These are phyloP conservation scores for Agonopterix arenella DNA, from an alignment of 2,888 invertebrate species.

Conservation along the genomic window DNA sequence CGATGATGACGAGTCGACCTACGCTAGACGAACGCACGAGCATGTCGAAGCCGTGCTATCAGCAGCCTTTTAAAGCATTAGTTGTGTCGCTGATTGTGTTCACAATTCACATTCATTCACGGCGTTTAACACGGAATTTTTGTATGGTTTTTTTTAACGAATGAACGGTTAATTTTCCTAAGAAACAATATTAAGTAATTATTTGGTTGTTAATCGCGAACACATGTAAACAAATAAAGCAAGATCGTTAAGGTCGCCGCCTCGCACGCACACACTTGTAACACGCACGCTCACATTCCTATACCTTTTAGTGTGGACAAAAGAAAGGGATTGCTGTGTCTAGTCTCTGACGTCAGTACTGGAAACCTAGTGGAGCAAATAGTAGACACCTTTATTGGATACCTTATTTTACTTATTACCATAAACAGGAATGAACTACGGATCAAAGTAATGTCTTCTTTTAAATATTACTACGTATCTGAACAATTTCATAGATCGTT, in stretches of 20 bases:
- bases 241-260: slow-evolving; percentile 31
- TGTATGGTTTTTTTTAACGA: slow-evolving; percentile 3
- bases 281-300: slow-evolving; percentile 71
- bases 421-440: too few relatives aligned
- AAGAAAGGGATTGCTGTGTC: slow-evolving; percentile 70
- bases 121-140: not conserved
- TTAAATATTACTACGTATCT: too few relatives aligned
- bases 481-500: too few relatives aligned
- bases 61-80: slow-evolving; percentile 59
- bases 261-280: slow-evolving; percentile 57
- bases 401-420: slow-evolving; percentile 2
- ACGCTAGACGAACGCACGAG: slow-evolving; percentile 31
- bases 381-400: slow-evolving; percentile 54
- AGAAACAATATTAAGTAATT: not conserved
- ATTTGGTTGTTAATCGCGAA: not conserved
- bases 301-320: slow-evolving; percentile 73
- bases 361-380: slow-evolving; percentile 73
- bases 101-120: slow-evolving; percentile 27
- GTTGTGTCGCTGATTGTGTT: slow-evolving; percentile 32
- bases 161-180: not conserved
- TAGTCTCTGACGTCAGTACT: slow-evolving; percentile 75
- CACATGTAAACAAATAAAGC: slow-evolving; percentile 30
- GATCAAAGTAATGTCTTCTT: too few relatives aligned
- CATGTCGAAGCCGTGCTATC: slow-evolving; percentile 53
- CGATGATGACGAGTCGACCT: slow-evolving; percentile 22